phyloP scores from a whole-genome alignment of 2,113 vertebrate genomes.

The Eonycteris spelaea region DNA sequence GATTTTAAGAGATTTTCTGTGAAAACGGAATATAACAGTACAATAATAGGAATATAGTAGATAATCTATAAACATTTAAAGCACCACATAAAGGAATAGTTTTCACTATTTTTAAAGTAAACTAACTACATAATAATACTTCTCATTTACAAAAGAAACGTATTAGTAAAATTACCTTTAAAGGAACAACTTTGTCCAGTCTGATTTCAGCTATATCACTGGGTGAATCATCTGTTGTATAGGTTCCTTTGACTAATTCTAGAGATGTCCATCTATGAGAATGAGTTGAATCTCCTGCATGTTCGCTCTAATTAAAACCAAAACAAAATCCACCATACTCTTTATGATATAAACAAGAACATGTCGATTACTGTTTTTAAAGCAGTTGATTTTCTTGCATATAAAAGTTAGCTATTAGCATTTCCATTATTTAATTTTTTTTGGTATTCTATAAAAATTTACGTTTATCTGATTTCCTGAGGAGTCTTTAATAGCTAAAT shows the following conservation, averaged over 20 bases:
- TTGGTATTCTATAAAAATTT: background rate
- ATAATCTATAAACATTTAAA: background rate
- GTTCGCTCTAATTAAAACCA: slow-evolving; percentile 89
- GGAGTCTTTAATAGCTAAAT: background rate
- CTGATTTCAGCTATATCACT: slow-evolving; percentile 98
- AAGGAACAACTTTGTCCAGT: slow-evolving; percentile 95
- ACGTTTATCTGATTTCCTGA: slow-evolving; percentile 8
- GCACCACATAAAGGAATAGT: background rate
- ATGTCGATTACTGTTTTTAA: background rate
- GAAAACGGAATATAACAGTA: background rate
- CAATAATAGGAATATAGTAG: background rate
- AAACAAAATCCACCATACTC: background rate
- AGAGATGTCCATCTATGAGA: slow-evolving; percentile 98
- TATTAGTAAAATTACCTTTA: slow-evolving; percentile 88
- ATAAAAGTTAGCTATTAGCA: slow-evolving; percentile 22
- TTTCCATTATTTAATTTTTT: background rate
- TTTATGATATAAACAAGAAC: background rate
- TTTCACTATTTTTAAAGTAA: slow-evolving; percentile 16
- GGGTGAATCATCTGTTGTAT: slow-evolving; percentile 97
- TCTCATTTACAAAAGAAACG: slow-evolving; percentile 32
- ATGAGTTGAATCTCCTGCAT: slow-evolving; percentile 94
- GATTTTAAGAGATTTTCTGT: background rate
- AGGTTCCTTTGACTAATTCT: slow-evolving; percentile 97
- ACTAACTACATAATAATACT: background rate
- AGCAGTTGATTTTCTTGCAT: background rate